Percentiles rank a stretch among this genome's conserved stretches.
Evolutionary conservation across 2,888 invertebrate species (phyloP).

Genomic region (Perizoma affinitatum): DNA sequence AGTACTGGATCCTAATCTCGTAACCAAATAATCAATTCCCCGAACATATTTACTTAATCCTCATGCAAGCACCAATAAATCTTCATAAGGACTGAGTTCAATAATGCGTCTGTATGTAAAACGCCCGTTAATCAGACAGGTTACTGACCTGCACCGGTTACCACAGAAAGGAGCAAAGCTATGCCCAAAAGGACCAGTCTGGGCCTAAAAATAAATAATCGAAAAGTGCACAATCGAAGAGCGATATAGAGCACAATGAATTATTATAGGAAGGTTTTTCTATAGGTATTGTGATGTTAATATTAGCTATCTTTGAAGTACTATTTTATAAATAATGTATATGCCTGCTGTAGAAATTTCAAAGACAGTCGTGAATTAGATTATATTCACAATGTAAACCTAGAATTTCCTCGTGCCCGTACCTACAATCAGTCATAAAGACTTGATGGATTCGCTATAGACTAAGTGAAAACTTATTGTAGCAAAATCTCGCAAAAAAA

Average conservation of each 20-base stretch:
- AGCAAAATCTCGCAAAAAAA: constrained; percentile 7
- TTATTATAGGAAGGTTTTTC: too few relatives aligned
- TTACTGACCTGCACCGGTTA: constrained; percentile 25
- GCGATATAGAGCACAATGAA: background rate
- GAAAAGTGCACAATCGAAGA: constrained; percentile 12
- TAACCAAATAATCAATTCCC: constrained; percentile 12
- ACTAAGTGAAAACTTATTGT: too few relatives aligned
- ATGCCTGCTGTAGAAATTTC: too few relatives aligned
- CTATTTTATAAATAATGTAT: too few relatives aligned
- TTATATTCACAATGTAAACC: too few relatives aligned
- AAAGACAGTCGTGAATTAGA: too few relatives aligned
- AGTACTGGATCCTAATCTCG: background rate
- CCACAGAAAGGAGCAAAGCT: constrained; percentile 13
- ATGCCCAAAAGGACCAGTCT: background rate
- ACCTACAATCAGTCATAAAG: too few relatives aligned
- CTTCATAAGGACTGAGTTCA: constrained; percentile 21
- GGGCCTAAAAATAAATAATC: constrained; percentile 7
- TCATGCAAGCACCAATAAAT: constrained; percentile 16
- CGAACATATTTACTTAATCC: constrained; percentile 17
- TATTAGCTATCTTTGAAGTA: too few relatives aligned
- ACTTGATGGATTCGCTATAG: too few relatives aligned
- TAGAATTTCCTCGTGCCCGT: too few relatives aligned
- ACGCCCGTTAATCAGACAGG: constrained; percentile 26
- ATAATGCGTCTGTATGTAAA: constrained; percentile 23
- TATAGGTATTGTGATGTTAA: background rate